These are phyloP conservation scores for Syngnathus rostellatus DNA, from an alignment of 2,797 vertebrate species.

Conservation along the genomic window DNA sequence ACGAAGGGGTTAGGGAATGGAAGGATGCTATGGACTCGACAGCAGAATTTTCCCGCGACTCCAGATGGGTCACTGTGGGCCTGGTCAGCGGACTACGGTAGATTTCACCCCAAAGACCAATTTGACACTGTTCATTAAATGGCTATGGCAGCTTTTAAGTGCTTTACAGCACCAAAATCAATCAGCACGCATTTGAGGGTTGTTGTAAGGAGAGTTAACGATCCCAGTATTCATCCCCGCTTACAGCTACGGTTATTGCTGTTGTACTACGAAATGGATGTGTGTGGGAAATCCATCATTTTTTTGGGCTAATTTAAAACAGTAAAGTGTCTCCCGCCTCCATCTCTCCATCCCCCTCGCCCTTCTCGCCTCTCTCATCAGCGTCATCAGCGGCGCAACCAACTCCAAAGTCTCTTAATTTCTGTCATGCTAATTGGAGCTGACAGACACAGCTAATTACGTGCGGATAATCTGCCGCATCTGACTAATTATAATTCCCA, in stretches of 20 bases:
- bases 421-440: constrained; percentile 74
- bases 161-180: background rate
- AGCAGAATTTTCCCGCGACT: too few relatives aligned
- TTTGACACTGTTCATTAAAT: constrained; percentile 1
- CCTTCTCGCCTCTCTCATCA: constrained; percentile 15
- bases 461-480: constrained; percentile 77
- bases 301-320: background rate
- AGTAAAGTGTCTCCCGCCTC: background rate
- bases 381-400: constrained; percentile 26
- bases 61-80: too few relatives aligned
- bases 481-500: constrained; percentile 80
- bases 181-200: background rate
- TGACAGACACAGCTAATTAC: constrained; percentile 78
- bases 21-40: too few relatives aligned
- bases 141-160: background rate
- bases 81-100: background rate
- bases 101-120: background rate
- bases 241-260: background rate
- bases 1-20: too few relatives aligned
- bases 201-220: background rate
- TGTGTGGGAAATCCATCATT: too few relatives aligned
- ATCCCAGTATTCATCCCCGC: background rate
- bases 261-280: background rate
- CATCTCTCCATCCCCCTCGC: constrained; percentile 15
- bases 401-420: constrained; percentile 64